A percentile compares a stretch with the other conserved stretches of the same genome.
phyloP scores from a whole-genome alignment of 64 coral and sea anemone species.

The Acropora tenuis region DNA sequence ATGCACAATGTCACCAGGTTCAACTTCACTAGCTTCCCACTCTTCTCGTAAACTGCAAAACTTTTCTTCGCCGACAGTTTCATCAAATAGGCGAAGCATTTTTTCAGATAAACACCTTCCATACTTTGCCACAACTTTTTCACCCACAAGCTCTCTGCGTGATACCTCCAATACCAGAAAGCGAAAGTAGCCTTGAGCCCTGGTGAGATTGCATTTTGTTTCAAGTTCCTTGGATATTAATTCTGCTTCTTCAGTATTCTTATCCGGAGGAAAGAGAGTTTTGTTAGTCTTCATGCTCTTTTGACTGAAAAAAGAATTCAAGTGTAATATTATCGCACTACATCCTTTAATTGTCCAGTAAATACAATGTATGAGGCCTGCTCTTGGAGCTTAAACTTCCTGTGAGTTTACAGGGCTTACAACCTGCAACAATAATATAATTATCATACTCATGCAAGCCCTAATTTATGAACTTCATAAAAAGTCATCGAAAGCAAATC shows the following conservation, averaged over 20 bases:
- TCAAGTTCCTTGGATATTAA: constrained; percentile 13
- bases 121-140: constrained; percentile 17
- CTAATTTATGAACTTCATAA: too few species aligned
- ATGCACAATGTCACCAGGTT: constrained; percentile 94
- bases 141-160: constrained; percentile 56
- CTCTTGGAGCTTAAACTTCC: background rate
- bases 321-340: background rate
- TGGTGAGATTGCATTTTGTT: constrained; percentile 4
- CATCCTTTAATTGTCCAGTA: background rate
- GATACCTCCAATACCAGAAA: constrained; percentile 92
- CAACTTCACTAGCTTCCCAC: constrained; percentile 92
- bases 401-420: too few species aligned
- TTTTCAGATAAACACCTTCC: constrained; percentile 69
- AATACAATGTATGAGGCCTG: background rate
- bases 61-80: constrained; percentile 60
- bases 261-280: constrained; percentile 6
- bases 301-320: background rate
- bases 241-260: background rate
- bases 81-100: constrained; percentile 90
- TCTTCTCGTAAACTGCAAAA: constrained; percentile 88
- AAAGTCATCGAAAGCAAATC: too few species aligned
- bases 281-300: background rate
- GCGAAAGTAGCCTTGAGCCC: constrained; percentile 59
- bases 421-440: too few species aligned
- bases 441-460: too few species aligned